Base-by-base conservation (phyloP, 2,797 vertebrate genomes). In the Sebastes flavidus region DNA sequence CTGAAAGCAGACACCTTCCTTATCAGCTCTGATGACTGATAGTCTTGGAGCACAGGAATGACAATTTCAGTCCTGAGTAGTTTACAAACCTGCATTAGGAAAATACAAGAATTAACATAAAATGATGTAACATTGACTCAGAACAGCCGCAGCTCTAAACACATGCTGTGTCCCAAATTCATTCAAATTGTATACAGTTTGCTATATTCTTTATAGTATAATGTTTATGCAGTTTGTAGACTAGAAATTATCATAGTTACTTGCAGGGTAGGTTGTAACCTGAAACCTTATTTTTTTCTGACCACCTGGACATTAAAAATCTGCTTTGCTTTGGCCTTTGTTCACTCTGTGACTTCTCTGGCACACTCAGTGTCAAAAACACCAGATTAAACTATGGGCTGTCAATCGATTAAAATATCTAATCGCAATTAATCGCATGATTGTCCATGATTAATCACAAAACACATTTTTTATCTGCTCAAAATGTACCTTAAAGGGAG, bases 1-100 rank as follows among this genome's bases (percentile, higher is more conserved):
- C 78, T 73, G 88, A 88, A 89, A 92, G 82, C 78, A 59, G 73
- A 90, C 80, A 82, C 87, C 85, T 77, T 75, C 75, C 81, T 90
- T 87, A 91, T 92, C 90, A 77, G 73, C 63, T 66, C 81, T 10
- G 70, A 91, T 29, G 89, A 29, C 29, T 2, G 36, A 62, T 16
- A 67, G 60, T 38, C 77, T 58, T 42, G 2, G 52, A 77, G 69
- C 29, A 52, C 67, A 65, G 82, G 76, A 84, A 82, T 72, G 72
- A 77, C 75, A 78, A 75, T 82, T 74, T 87, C 65, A 56, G 54
- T 61, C 55, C 56, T 10, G 20, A 81, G 74, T 18, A 24, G 27
- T 69, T 82, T 65, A 52, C 75, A 56, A 84, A 66, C 8, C 63
- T 65, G 49, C 11, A 27, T 34, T 22, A 62, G 36, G 27, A 66